Evolutionary conservation across 2,888 invertebrate genomes (phyloP).

Genomic region (Zaprionus lineosus): DNA sequence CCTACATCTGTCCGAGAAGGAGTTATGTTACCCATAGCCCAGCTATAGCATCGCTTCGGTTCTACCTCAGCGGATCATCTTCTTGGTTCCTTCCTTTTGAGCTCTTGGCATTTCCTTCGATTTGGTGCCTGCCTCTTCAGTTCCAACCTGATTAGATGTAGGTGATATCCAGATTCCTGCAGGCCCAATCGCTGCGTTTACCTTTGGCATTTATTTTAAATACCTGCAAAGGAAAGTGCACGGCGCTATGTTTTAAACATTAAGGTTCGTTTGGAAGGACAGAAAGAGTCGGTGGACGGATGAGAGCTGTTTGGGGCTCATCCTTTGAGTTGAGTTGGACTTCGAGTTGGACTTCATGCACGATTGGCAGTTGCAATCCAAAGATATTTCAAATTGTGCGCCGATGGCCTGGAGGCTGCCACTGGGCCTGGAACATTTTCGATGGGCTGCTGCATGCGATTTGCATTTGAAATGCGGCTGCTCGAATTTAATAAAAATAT

Average conservation of each 20-base stretch:
- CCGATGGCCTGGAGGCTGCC: conserved; percentile 21
- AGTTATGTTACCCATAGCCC: not conserved
- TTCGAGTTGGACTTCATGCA: conserved; percentile 68
- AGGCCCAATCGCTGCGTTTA: conserved; percentile 6
- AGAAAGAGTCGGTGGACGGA: too few relatives aligned
- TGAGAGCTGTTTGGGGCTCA: too few relatives aligned
- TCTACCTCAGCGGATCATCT: too few relatives aligned
- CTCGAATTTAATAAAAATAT: conserved; percentile 77
- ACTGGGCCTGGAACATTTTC: conserved; percentile 28
- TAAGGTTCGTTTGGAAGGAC: conserved; percentile 12
- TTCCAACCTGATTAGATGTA: conserved; percentile 5
- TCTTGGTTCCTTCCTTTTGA: too few relatives aligned
- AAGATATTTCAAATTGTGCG: conserved; percentile 75
- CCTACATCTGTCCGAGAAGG: conserved; percentile 1
- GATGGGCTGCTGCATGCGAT: conserved; percentile 55
- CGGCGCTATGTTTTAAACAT: conserved; percentile 73
- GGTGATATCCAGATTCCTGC: too few relatives aligned
- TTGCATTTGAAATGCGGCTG: conserved; percentile 70
- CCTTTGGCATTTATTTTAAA: conserved; percentile 66
- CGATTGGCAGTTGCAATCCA: conserved; percentile 81
- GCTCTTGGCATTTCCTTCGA: too few relatives aligned
- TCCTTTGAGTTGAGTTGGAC: conserved; percentile 29
- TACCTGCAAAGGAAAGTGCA: conserved; percentile 68
- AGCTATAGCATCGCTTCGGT: not conserved
- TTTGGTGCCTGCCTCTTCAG: too few relatives aligned